phyloP scores from a whole-genome alignment of 2,797 vertebrate species.

The Etheostoma nigrum region DNA sequence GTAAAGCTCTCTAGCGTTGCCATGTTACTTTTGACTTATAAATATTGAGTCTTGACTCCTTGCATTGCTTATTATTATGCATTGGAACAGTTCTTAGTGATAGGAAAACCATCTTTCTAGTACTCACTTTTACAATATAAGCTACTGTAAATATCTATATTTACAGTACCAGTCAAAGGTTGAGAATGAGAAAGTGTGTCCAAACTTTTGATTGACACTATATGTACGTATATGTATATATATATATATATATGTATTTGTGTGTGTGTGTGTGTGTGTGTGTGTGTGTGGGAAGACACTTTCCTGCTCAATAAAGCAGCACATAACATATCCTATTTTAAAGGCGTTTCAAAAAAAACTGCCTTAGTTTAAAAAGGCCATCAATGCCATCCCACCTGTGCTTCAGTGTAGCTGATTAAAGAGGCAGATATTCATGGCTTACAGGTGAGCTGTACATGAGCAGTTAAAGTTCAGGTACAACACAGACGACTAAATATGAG shows the following conservation, averaged over 20 bases:
- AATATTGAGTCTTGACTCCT: no score
- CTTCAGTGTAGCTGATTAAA: conserved; percentile 19
- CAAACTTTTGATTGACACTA: no score
- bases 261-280: no score
- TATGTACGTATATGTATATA: no score
- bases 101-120: neutral
- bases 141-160: neutral
- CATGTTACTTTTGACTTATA: neutral
- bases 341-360: neutral
- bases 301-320: conserved; percentile 11
- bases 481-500: conserved; percentile 51
- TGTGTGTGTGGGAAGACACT: conserved; percentile 1
- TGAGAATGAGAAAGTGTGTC: neutral
- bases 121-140: neutral
- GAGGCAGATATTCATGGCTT: conserved; percentile 28
- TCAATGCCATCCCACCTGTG: conserved; percentile 10
- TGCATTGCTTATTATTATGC: no score
- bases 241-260: no score
- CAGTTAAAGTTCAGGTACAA: conserved; percentile 47
- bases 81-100: neutral
- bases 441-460: conserved; percentile 29
- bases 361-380: conserved; percentile 24
- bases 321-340: neutral
- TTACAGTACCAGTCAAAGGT: no score
- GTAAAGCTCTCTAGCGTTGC: neutral